phyloP scores from a whole-genome alignment of 1,140 invertebrate species.

The Drosophila persimilis region DNA sequence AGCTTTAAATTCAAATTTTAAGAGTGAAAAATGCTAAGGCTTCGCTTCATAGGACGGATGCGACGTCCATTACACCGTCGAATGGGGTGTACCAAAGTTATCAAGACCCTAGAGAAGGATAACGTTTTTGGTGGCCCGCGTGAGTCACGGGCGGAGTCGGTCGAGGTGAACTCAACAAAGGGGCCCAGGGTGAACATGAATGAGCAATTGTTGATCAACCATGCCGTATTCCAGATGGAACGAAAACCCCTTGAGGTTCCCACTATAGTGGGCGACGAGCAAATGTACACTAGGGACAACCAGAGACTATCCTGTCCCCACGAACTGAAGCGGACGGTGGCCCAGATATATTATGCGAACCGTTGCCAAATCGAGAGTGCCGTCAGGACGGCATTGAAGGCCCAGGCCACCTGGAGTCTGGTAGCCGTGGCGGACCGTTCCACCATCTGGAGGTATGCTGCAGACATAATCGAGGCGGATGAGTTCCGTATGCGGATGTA shows the following conservation, averaged over 20 bases:
- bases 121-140: background rate
- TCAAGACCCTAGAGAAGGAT: conserved; percentile 2
- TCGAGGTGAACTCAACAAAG: background rate
- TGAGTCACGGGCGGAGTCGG: background rate
- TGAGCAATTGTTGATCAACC: conserved; percentile 15
- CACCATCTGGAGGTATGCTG: conserved; percentile 91
- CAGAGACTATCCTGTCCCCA: conserved; percentile 85
- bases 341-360: conserved; percentile 95
- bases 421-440: conserved; percentile 90
- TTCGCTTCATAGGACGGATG: conserved; percentile 83
- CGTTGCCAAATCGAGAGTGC: conserved; percentile 92
- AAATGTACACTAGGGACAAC: conserved; percentile 33
- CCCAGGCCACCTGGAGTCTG: conserved; percentile 92
- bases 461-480: conserved; percentile 94
- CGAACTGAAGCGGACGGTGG: conserved; percentile 91
- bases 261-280: conserved; percentile 22
- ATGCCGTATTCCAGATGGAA: conserved; percentile 16
- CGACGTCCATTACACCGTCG: conserved; percentile 82
- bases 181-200: conserved; percentile 1
- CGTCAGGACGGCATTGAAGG: conserved; percentile 89
- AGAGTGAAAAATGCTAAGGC: conserved; percentile 24
- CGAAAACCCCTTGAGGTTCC: conserved; percentile 43
- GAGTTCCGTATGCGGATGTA: conserved; percentile 93
- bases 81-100: conserved; percentile 12
- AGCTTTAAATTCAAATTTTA: conserved; percentile 30